Evolutionary conservation across 2,797 vertebrate species (phyloP).

Genomic region (Rhabdophis nuchalis): DNA sequence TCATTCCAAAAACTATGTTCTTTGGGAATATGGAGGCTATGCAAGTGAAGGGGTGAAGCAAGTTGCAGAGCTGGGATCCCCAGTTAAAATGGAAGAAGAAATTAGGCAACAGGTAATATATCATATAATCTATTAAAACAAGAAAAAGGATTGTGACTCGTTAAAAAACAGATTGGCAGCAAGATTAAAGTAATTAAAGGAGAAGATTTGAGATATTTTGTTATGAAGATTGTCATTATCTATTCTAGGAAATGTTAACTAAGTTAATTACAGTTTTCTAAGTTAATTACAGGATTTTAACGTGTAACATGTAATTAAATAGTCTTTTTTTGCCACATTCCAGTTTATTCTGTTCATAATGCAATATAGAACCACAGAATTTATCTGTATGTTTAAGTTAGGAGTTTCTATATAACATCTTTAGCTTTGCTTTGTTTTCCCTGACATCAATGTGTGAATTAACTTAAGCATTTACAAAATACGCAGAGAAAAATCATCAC

Average conservation of each 20-base stretch:
- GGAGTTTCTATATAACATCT: neutral
- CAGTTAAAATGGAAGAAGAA: conserved; percentile 98
- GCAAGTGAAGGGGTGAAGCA: conserved; percentile 93
- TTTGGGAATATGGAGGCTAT: conserved; percentile 94
- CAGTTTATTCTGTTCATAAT: neutral
- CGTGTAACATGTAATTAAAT: neutral
- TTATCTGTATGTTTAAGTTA: neutral
- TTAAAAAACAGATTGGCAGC: neutral
- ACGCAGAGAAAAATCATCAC: neutral
- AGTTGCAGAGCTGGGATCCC: conserved; percentile 92
- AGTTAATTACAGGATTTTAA: conserved; percentile 7
- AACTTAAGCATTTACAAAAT: neutral
- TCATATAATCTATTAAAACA: neutral
- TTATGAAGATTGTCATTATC: neutral
- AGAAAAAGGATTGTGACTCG: neutral
- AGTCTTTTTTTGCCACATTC: neutral
- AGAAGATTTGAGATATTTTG: neutral
- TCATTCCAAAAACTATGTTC: conserved; percentile 91
- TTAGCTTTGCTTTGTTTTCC: neutral
- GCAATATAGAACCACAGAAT: neutral
- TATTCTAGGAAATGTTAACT: neutral
- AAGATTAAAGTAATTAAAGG: neutral
- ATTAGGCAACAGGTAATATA: conserved; percentile 91
- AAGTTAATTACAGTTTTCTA: neutral
- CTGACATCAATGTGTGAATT: neutral